Evolutionary conservation across 2,113 vertebrate species (phyloP), one percentile per base, ranked within the genome.

Genomic region (Tympanuchus pallidicinctus): DNA sequence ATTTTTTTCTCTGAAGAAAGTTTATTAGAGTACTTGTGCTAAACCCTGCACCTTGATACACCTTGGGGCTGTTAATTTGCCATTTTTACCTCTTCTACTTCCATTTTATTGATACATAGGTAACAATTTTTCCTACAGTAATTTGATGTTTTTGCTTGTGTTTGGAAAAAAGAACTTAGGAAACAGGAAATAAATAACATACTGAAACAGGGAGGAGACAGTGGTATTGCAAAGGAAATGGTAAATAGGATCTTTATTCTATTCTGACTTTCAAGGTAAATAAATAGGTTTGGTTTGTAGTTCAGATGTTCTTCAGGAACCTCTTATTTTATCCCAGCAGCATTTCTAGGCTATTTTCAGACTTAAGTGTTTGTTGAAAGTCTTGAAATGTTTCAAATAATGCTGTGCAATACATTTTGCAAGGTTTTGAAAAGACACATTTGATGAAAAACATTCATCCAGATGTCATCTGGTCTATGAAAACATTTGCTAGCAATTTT

Each of bases 401-500:
- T n/a, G 5, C 42, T 66, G 27, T 42, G 32, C 81, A 81, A 76
- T 70, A 79, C 32, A 66, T 54, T 85, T 61, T 65, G 8, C 25
- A 82, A 24, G 11, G 16, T 70, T 82, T 87, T 63, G 19, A 45
- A 75, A 86, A 81, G 22, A 52, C 10, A 1, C 5, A 0, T 88
- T 82, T 70, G 18, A n/a, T 82, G 54, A 78, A 83, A 69, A 87
- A 57, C 82, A n/a, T 47, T 92, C 2, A n/a, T 75, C 42, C 77
- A 17, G 9, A 19, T 92, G 48, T 94, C 40, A 40, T 76, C 64
- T 77, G 78, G 11, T 16, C 81, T 82, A 21, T 45, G 45, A 88
- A 82, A 93, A 73, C 21, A 90, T 85, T 67, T 92, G 66, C 54
- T 76, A 66, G 77, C 17, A 54, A 59, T 95, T 96, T 90, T 86